A percentile compares a stretch with the other conserved stretches of the same genome.
phyloP scores from a whole-genome alignment of 1,140 invertebrate genomes.

The Lanistes nyassanus region DNA sequence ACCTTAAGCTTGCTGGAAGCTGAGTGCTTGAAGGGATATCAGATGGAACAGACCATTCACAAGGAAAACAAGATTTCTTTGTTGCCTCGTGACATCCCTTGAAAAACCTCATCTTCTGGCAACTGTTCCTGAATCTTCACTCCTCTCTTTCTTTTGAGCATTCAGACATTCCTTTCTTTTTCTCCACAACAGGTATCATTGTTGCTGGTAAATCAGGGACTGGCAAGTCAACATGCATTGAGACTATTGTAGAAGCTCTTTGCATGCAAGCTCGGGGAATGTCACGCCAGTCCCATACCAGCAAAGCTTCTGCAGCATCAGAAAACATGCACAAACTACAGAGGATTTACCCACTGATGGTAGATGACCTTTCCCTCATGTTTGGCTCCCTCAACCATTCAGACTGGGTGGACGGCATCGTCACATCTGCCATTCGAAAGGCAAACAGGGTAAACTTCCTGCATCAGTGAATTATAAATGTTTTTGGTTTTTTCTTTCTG shows the following conservation, averaged over 20 bases:
- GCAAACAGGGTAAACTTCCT: slow-evolving; percentile 60
- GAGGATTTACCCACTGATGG: slow-evolving; percentile 63
- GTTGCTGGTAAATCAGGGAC: slow-evolving; percentile 64
- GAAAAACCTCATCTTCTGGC: too few relatives aligned
- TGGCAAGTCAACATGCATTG: slow-evolving; percentile 66
- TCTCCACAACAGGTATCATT: slow-evolving; percentile 55
- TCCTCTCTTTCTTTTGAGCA: background rate
- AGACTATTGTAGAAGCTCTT: slow-evolving; percentile 61
- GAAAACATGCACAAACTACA: slow-evolving; percentile 63
- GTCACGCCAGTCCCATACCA: slow-evolving; percentile 47
- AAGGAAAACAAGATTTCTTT: too few relatives aligned
- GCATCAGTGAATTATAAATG: background rate
- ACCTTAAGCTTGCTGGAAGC: too few relatives aligned
- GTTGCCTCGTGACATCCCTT: too few relatives aligned
- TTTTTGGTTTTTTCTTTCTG: background rate
- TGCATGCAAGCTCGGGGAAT: slow-evolving; percentile 44
- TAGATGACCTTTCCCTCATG: slow-evolving; percentile 62
- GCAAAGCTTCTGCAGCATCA: slow-evolving; percentile 37
- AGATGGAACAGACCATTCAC: too few relatives aligned
- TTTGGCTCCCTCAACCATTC: slow-evolving; percentile 62
- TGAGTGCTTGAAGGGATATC: too few relatives aligned
- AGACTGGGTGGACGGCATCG: slow-evolving; percentile 66
- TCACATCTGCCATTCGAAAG: slow-evolving; percentile 63
- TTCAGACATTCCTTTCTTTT: background rate
- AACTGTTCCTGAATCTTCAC: too few relatives aligned